Conservation (phyloP, 2,797 vertebrate genomes). For the Paedocypris micromegethes region DNA sequence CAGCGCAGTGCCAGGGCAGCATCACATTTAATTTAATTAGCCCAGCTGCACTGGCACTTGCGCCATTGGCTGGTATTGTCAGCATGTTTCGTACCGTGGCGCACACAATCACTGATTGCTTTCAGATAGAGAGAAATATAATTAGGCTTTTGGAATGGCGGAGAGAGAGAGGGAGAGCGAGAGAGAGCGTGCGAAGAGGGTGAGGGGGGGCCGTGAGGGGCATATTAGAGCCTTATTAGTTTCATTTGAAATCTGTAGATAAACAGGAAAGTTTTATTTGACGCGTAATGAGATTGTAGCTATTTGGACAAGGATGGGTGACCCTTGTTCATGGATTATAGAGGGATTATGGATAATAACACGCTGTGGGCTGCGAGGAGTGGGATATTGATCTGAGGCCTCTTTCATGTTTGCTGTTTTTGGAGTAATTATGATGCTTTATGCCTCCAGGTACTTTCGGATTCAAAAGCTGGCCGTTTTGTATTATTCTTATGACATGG, state of each 20-base stretch:
- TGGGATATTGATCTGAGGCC: slow-evolving; percentile 42
- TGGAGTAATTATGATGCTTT: slow-evolving; percentile 5
- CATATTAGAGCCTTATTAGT: slow-evolving; percentile 81
- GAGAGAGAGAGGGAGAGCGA: slow-evolving; percentile 23
- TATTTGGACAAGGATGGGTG: slow-evolving; percentile 71
- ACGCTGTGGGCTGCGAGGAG: slow-evolving; percentile 47
- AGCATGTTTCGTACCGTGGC: slow-evolving; percentile 73
- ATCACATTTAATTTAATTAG: slow-evolving; percentile 97
- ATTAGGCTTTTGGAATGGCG: slow-evolving; percentile 65
- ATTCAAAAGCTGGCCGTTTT: neutral
- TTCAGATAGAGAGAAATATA: slow-evolving; percentile 95
- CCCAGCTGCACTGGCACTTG: slow-evolving; percentile 76
- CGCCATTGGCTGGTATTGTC: slow-evolving; percentile 82
- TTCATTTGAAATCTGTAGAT: slow-evolving; percentile 93
- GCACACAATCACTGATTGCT: slow-evolving; percentile 98
- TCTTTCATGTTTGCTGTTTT: slow-evolving; percentile 13
- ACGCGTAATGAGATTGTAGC: slow-evolving; percentile 61
- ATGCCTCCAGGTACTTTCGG: slow-evolving; percentile 1
- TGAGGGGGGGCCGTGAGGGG: slow-evolving; percentile 37
- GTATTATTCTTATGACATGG: neutral
- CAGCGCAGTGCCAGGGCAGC: slow-evolving; percentile 79
- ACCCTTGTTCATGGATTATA: slow-evolving; percentile 84
- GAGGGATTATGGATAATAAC: slow-evolving; percentile 83
- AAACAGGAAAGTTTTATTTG: slow-evolving; percentile 73
- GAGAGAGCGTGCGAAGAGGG: slow-evolving; percentile 25